Base-by-base conservation (phyloP, 2,888 invertebrate genomes). In the Cenopis cana region DNA sequence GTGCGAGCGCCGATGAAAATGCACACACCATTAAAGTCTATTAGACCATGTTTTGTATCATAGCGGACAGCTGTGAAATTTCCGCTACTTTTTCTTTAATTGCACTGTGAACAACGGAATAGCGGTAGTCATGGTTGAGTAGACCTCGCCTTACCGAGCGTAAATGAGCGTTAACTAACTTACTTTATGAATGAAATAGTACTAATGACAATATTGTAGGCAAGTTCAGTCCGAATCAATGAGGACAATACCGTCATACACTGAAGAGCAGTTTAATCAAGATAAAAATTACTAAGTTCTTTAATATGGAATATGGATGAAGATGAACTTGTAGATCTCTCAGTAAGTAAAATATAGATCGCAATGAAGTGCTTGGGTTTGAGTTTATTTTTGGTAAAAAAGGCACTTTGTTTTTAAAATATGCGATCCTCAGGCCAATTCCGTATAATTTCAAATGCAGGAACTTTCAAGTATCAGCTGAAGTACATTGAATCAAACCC, bases 1-100 rank as follows among this genome's bases (percentile, higher is more conserved):
- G 75, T 76, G 81, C 79, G 84, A 81, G 80, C 75, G 81, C 78
- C 56, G 70, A 76, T 81, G 80, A 81, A 78, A 83, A 77, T 78
- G 74, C 68, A 78, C 65, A 61, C 76, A 76, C 79, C 80, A 84
- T 86, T 85, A 84, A 75, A 78, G 78, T 77, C 80, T 76, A 82
- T 84, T 83, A 83, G 75, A 78, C 74, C 68, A 56, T 64, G 59
- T 71, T 71, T 70, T 67, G 33, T 68, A 72, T 64, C 68, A 46
- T 57, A 38, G 52, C 55, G 38, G 65, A 24, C 66, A 59, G 62
- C 61, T 67, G 52, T 54, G 67, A 67, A 50, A 64, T 70, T 60
- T 73, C 67, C 73, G 70, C 56, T 70, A 61, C 52, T 66, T 70
- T 70, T 73, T 66, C 70, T 55, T 76, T 81, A 79, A 81, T 79